A percentile compares a stretch with the other conserved stretches of the same genome.
Conservation (phyloP, 2,113 vertebrate species). For the Onychostoma macrolepis region DNA sequence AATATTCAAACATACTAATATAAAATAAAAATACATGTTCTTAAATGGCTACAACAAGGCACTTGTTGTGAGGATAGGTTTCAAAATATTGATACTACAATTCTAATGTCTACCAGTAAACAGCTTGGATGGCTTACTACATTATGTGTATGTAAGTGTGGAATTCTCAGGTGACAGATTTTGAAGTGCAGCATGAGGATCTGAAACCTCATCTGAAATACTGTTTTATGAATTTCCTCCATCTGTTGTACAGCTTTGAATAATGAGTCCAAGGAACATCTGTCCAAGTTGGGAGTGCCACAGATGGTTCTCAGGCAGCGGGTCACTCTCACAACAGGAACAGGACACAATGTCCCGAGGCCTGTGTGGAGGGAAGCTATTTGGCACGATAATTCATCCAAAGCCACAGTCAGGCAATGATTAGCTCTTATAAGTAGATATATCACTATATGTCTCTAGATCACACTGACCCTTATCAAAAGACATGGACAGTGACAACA, state of each 20-base stretch:
- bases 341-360: constrained; percentile 58
- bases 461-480: constrained; percentile 22
- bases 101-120: background rate
- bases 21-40: no score
- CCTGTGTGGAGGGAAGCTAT: constrained; percentile 54
- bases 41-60: no score
- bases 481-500: background rate
- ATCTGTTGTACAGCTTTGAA: constrained; percentile 29
- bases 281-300: constrained; percentile 32
- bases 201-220: constrained; percentile 1
- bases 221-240: constrained; percentile 27
- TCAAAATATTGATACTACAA: background rate
- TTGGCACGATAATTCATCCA: constrained; percentile 60
- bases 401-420: constrained; percentile 48
- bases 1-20: no score
- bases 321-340: constrained; percentile 56
- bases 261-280: constrained; percentile 44
- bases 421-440: constrained; percentile 45
- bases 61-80: background rate
- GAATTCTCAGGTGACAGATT: background rate
- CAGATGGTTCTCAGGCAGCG: constrained; percentile 51
- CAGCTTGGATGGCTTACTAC: background rate
- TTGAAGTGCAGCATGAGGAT: background rate
- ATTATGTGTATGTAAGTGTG: background rate
- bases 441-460: constrained; percentile 7